A percentile compares a stretch with the other conserved stretches of the same genome.
These are phyloP conservation scores for Lasioglossum zephyrum DNA, from an alignment of 2,888 invertebrate genomes.

Conservation along the genomic window DNA sequence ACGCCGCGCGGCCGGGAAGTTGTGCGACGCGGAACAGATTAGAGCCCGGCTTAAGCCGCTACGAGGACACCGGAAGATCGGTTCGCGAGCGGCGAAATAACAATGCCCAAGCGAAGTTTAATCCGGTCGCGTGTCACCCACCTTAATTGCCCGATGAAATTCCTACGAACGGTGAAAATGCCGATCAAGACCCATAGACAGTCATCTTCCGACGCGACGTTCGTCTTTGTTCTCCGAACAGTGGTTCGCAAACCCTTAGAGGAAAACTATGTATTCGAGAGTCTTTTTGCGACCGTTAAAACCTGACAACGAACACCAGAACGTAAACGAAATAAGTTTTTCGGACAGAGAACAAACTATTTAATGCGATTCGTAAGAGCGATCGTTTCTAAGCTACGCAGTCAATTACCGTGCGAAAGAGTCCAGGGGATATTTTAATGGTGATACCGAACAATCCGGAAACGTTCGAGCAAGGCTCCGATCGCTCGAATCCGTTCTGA, in stretches of 20 bases:
- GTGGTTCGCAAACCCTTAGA: not conserved
- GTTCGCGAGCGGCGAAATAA: constrained; percentile 62
- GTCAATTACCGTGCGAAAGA: not conserved
- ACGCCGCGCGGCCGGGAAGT: constrained; percentile 61
- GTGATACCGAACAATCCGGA: not conserved
- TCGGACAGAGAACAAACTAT: not conserved
- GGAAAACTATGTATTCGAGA: not conserved
- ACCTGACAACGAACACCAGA: not conserved
- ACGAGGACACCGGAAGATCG: constrained; percentile 60
- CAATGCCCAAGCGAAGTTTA: constrained; percentile 65
- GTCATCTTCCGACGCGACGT: not conserved
- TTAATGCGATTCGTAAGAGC: not conserved
- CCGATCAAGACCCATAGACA: not conserved
- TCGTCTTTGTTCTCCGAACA: not conserved
- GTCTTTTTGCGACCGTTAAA: not conserved
- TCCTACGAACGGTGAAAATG: not conserved
- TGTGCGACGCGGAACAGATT: constrained; percentile 72
- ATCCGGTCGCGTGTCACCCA: constrained; percentile 66
- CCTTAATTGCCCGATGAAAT: constrained; percentile 75
- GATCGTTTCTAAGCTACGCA: not conserved
- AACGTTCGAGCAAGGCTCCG: not conserved
- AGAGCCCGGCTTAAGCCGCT: constrained; percentile 72
- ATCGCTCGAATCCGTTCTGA: not conserved
- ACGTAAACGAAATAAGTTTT: not conserved
- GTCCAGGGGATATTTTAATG: not conserved